A percentile compares a stretch with the other conserved stretches of the same genome.
Conservation (phyloP, 1,140 invertebrate genomes). For the Polypedilum vanderplanki region DNA sequence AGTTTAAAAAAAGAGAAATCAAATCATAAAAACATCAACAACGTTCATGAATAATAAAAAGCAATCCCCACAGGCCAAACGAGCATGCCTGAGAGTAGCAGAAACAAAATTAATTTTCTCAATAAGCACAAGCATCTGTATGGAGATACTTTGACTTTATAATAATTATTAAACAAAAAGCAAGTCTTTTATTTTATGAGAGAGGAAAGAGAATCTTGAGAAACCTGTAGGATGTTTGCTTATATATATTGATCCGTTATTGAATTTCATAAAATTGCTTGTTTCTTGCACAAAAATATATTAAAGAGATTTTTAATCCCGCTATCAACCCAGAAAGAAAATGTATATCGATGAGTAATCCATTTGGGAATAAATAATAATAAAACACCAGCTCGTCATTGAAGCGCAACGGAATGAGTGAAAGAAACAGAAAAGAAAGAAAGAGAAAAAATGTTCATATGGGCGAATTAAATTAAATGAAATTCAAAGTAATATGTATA, state of each 20-base stretch:
- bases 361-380: background rate
- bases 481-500: background rate
- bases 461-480: background rate
- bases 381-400: background rate
- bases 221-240: no score
- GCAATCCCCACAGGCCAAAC: no score
- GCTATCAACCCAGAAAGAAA: slow-evolving; percentile 6
- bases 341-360: background rate
- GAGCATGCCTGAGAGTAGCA: no score
- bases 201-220: no score
- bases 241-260: background rate
- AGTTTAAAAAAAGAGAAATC: no score
- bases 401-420: background rate
- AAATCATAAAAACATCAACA: no score
- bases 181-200: no score
- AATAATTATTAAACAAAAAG: no score
- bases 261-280: background rate
- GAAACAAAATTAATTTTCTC: no score
- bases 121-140: no score
- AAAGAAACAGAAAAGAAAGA: background rate
- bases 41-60: no score
- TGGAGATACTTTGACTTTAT: no score
- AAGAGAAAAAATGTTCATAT: background rate
- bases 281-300: background rate
- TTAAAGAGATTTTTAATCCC: background rate